A percentile compares a stretch with the other conserved stretches of the same genome.
These are phyloP conservation scores for Solenodon paradoxus DNA, from an alignment of 2,113 vertebrate species.

Conservation along the genomic window DNA sequence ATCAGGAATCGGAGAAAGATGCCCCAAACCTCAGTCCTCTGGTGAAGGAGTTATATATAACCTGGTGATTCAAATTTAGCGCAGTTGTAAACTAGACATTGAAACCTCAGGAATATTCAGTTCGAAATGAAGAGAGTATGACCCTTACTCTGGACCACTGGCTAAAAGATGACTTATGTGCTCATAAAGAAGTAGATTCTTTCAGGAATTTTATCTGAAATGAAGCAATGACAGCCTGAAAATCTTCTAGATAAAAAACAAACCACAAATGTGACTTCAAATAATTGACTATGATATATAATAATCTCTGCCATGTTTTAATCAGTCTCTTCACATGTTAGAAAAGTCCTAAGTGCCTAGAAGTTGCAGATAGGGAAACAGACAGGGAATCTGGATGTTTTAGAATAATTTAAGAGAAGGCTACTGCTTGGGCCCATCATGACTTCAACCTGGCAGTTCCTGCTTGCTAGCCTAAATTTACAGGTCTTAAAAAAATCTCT, in stretches of 20 bases:
- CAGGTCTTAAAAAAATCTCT: not conserved
- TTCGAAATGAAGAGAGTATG: not conserved
- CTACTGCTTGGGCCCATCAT: not conserved
- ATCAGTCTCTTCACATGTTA: not conserved
- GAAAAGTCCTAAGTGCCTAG: not conserved
- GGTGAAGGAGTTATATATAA: not conserved
- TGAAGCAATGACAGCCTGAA: not conserved
- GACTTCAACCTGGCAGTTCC: not conserved
- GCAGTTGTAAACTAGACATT: not conserved
- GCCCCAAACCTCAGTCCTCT: not conserved
- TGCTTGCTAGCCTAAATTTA: not conserved
- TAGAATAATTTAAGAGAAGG: not conserved
- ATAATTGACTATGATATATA: not conserved
- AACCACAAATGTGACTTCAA: not conserved
- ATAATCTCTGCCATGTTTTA: not conserved
- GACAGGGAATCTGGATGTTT: not conserved
- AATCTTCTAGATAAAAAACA: not conserved
- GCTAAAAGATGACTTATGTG: not conserved
- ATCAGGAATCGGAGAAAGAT: not conserved
- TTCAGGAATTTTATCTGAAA: slow-evolving; percentile 34
- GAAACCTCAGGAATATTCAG: not conserved
- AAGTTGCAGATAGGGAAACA: not conserved
- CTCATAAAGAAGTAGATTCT: not conserved
- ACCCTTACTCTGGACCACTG: not conserved
- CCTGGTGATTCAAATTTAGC: not conserved